Evolutionary conservation across 2,888 invertebrate species (phyloP).

Genomic region (Agrenia bidenticulata): DNA sequence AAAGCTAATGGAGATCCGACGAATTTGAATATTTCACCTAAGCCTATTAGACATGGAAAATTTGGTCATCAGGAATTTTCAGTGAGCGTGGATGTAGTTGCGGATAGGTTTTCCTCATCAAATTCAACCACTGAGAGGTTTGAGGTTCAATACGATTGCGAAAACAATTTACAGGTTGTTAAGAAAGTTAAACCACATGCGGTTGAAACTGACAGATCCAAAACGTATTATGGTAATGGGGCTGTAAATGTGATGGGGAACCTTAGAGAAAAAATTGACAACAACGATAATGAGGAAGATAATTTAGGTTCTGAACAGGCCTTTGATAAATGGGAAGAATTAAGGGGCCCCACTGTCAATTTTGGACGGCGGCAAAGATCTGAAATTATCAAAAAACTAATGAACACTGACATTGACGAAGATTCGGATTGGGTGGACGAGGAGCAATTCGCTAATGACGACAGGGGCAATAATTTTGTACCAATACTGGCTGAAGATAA

Average conservation of each 20-base stretch:
- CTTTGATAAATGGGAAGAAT: background rate
- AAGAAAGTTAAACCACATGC: conserved; percentile 3
- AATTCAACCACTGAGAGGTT: background rate
- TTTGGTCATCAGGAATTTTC: conserved; percentile 43
- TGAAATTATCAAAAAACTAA: conserved; percentile 47
- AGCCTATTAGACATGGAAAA: conserved; percentile 5
- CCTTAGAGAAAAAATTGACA: background rate
- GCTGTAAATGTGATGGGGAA: background rate
- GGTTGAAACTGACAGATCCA: background rate
- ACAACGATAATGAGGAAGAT: conserved; percentile 5
- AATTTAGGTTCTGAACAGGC: conserved; percentile 7
- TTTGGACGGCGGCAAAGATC: conserved; percentile 43
- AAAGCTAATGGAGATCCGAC: background rate
- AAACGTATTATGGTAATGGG: background rate
- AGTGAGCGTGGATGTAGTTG: conserved; percentile 45
- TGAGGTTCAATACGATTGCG: conserved; percentile 26
- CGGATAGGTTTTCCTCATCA: conserved; percentile 23
- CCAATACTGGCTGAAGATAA: conserved; percentile 14
- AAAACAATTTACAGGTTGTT: conserved; percentile 26
- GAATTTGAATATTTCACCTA: background rate
- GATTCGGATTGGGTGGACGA: conserved; percentile 32
- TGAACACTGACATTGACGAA: conserved; percentile 46
- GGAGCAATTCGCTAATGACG: background rate
- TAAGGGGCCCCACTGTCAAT: background rate
- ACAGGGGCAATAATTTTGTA: conserved; percentile 4